Evolutionary conservation across 2,113 vertebrate species (phyloP).

Genomic region (Brienomyrus brachyistius): DNA sequence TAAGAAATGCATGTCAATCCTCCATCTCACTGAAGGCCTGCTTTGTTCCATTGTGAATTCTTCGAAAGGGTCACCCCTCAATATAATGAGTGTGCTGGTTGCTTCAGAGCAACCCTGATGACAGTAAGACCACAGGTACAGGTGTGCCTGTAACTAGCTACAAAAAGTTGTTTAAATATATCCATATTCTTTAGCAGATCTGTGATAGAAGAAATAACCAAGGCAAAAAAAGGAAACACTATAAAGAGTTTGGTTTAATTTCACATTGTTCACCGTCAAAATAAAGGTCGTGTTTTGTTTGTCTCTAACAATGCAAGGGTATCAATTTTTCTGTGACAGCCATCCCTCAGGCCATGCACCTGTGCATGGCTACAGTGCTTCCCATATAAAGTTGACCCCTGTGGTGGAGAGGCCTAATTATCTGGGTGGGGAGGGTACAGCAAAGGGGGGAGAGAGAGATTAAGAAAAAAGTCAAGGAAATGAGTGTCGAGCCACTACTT

Average conservation of each 20-base stretch:
- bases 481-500: background rate
- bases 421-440: background rate
- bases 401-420: background rate
- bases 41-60: background rate
- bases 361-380: background rate
- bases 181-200: background rate
- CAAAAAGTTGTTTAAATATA: background rate
- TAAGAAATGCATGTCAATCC: background rate
- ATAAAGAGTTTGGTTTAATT: background rate
- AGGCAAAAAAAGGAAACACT: background rate
- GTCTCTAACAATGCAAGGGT: background rate
- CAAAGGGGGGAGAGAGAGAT: background rate
- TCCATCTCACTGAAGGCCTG: background rate
- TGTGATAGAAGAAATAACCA: background rate
- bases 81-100: background rate
- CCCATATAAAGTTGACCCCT: background rate
- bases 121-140: background rate
- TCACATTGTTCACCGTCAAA: background rate
- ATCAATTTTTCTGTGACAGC: constrained; percentile 12
- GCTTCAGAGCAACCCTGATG: background rate
- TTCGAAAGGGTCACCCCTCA: background rate
- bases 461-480: background rate
- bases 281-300: constrained; percentile 16
- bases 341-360: constrained; percentile 11
- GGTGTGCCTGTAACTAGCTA: background rate